Base-by-base conservation (phyloP, 2,113 vertebrate genomes). In the Tragelaphus imberbis region DNA sequence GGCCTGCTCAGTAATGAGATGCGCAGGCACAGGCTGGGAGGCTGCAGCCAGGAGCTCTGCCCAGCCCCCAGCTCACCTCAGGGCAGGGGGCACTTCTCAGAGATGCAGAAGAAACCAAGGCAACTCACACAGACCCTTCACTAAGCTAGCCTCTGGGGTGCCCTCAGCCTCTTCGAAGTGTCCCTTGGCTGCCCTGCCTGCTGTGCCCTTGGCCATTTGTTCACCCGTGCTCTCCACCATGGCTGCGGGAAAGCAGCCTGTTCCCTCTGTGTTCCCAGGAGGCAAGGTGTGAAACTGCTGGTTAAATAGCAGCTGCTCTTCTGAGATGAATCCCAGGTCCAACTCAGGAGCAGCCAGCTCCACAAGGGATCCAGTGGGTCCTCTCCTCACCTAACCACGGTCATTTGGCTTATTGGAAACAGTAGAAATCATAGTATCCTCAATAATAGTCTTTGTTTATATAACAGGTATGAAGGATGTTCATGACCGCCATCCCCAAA, bases 1-100 rank as follows among this genome's bases (percentile, higher is more conserved):
- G 63, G 88, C 93, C 98, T 27, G 88, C 92, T 98, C 47, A 0
- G 81, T 98, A 98, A 99, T 98, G 97, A 98, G 98, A 98, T 98
- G 97, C 94, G 85, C 88, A 97, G 98, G 98, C 98, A 96, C 97
- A 98, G 94, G 93, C 92, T 95, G 94, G 97, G 97, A 98, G 95
- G 98, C 96, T 95, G 87, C 58, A 87, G 85, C 93, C 68, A 65
- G 86, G 58, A 90, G 92, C 59, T 80, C 86, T 15, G 27, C 81
- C 88, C 55, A 47, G 27, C 84, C 65, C 59, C 53, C 49, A 49
- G 2, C 27, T 9, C 7, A n/a, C 58, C 71, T 88, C 94, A 0
- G 5, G 51, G 77, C 63, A 55, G 55, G 53, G 28, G 36, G 13
- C 47, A 33, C 27, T 79, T 68, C 63, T 91, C 51, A 30, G 44